Percentiles rank a stretch among this genome's conserved stretches.
phyloP scores from a whole-genome alignment of 2,797 vertebrate species.

The Sebastes cheni region DNA sequence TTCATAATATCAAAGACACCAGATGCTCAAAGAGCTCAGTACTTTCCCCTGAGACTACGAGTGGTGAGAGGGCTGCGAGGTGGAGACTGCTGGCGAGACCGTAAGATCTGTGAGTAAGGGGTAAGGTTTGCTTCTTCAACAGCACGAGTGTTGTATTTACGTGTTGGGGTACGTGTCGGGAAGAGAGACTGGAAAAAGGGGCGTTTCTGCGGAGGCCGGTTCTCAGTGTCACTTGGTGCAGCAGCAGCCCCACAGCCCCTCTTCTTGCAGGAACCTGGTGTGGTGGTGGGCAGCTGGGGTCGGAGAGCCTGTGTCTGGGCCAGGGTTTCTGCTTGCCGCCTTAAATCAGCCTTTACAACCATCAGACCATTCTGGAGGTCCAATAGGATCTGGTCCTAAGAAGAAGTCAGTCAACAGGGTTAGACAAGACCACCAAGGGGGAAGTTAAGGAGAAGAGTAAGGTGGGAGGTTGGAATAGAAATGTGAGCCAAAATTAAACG shows the following conservation, averaged over 20 bases:
- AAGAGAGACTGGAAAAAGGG: constrained; percentile 77
- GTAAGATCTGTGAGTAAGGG: constrained; percentile 83
- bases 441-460: constrained; percentile 15
- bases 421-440: constrained; percentile 50
- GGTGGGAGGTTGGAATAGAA: background rate
- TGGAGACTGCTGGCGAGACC: constrained; percentile 82
- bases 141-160: constrained; percentile 45
- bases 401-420: constrained; percentile 69
- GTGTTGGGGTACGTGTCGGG: constrained; percentile 38
- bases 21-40: constrained; percentile 56
- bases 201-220: constrained; percentile 88
- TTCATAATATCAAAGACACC: constrained; percentile 25
- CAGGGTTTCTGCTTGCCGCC: constrained; percentile 88
- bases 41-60: constrained; percentile 61
- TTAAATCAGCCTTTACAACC: constrained; percentile 92
- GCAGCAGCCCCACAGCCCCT: constrained; percentile 75
- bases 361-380: constrained; percentile 95
- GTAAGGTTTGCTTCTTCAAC: constrained; percentile 53
- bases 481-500: constrained; percentile 8
- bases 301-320: constrained; percentile 79
- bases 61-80: constrained; percentile 61
- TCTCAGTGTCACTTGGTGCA: constrained; percentile 78
- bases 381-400: constrained; percentile 91
- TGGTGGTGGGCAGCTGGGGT: constrained; percentile 31
- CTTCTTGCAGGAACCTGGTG: constrained; percentile 82